Evolutionary conservation across 2,888 invertebrate species (phyloP).

Genomic region (Oligia strigilis): DNA sequence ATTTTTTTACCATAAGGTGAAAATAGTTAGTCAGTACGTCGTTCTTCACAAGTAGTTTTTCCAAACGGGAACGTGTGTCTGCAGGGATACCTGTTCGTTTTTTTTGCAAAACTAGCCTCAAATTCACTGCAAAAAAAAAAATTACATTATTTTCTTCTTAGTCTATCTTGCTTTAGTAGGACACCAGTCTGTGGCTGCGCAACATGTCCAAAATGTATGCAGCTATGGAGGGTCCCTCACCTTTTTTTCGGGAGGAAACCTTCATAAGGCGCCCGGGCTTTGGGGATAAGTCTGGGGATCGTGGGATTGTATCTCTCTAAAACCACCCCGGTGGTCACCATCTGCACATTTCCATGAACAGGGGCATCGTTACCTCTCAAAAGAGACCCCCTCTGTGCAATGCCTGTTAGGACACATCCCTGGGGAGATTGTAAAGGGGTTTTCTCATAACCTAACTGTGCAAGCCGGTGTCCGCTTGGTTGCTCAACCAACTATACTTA

Average conservation of each 20-base stretch:
- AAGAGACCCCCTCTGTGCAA: too few species aligned
- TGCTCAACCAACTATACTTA: not conserved
- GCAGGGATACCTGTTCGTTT: slow-evolving; percentile 10
- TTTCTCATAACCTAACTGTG: not conserved
- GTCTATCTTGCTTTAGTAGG: not conserved
- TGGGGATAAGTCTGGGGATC: too few species aligned
- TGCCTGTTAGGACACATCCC: too few species aligned
- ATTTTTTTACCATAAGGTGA: slow-evolving; percentile 23
- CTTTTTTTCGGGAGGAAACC: too few species aligned
- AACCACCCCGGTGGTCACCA: not conserved
- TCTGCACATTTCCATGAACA: too few species aligned
- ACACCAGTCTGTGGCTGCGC: not conserved
- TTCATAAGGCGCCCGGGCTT: too few species aligned
- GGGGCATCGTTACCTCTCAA: too few species aligned
- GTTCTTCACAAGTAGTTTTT: slow-evolving; percentile 38
- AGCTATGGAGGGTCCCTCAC: not conserved
- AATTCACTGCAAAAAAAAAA: slow-evolving; percentile 71
- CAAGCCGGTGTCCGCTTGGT: not conserved
- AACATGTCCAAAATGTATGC: not conserved
- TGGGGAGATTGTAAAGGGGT: too few species aligned
- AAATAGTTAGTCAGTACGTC: slow-evolving; percentile 43
- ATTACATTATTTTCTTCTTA: too few species aligned
- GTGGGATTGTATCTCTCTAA: too few species aligned
- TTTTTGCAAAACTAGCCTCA: slow-evolving; percentile 60
- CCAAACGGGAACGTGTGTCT: slow-evolving; percentile 26